phyloP scores from a whole-genome alignment of 2,797 vertebrate genomes.

The Setipinna tenuifilis region DNA sequence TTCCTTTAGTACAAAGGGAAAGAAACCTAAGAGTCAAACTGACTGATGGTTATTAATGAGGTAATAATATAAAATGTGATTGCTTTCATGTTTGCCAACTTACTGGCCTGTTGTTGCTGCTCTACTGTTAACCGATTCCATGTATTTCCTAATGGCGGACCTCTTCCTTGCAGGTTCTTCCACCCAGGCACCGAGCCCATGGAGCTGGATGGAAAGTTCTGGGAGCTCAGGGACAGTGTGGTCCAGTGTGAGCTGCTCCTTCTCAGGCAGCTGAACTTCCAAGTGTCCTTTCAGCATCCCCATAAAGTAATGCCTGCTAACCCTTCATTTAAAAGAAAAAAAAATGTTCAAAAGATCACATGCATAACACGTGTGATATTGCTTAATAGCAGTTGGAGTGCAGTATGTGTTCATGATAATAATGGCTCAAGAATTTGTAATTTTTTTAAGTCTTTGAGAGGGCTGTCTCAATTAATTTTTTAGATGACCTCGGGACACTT shows the following conservation, averaged over 20 bases:
- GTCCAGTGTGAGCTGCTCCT: constrained; percentile 88
- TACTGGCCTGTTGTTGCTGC: no score
- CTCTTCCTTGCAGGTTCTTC: constrained; percentile 76
- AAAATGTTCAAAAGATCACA: neutral
- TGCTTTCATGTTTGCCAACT: no score
- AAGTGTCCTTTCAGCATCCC: constrained; percentile 86
- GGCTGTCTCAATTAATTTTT: neutral
- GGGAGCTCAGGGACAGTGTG: constrained; percentile 88
- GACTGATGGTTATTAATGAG: no score
- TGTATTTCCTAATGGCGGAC: no score
- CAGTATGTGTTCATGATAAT: neutral
- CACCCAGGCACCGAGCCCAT: constrained; percentile 76
- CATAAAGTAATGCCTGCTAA: constrained; percentile 76
- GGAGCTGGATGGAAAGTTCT: constrained; percentile 84
- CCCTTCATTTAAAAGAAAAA: neutral
- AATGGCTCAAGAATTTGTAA: neutral
- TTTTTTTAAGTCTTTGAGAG: neutral
- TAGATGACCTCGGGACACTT: neutral
- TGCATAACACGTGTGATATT: neutral
- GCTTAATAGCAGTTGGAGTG: neutral
- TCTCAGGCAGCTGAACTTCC: constrained; percentile 84
- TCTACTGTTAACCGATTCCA: no score
- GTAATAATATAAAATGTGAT: no score
- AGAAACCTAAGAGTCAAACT: no score
- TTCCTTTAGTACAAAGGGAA: no score